These are phyloP conservation scores for Tridacna crocea DNA, from an alignment of 2,888 invertebrate genomes.

Conservation along the genomic window DNA sequence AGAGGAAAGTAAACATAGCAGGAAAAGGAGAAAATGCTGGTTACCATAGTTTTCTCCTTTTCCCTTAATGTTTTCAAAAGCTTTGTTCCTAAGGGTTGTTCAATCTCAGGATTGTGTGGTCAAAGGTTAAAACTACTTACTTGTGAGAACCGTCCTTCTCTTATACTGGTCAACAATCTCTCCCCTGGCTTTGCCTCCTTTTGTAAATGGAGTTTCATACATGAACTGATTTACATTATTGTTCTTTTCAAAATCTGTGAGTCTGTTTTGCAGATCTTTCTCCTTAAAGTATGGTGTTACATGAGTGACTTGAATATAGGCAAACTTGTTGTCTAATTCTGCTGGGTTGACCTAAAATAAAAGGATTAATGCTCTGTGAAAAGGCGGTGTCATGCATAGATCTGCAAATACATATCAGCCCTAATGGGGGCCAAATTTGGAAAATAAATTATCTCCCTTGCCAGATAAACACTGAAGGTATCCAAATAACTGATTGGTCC, in stretches of 20 bases:
- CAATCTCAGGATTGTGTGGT: too few relatives aligned
- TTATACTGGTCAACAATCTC: slow-evolving; percentile 93
- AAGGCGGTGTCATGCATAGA: too few relatives aligned
- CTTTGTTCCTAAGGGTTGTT: too few relatives aligned
- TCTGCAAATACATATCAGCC: too few relatives aligned
- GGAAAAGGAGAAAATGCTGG: too few relatives aligned
- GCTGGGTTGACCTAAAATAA: slow-evolving; percentile 87
- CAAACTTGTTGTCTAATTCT: slow-evolving; percentile 92
- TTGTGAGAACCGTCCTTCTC: slow-evolving; percentile 94
- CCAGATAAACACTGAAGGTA: too few relatives aligned
- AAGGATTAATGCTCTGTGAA: neutral
- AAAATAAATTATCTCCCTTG: too few relatives aligned
- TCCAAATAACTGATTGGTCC: too few relatives aligned
- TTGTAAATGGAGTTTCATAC: slow-evolving; percentile 97
- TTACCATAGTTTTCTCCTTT: too few relatives aligned
- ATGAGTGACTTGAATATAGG: slow-evolving; percentile 97
- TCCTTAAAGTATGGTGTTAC: slow-evolving; percentile 93
- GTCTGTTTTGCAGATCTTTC: slow-evolving; percentile 89
- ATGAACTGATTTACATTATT: slow-evolving; percentile 95
- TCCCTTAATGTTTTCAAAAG: too few relatives aligned
- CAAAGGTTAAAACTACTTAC: slow-evolving; percentile 86
- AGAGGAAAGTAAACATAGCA: too few relatives aligned
- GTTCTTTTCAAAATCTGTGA: slow-evolving; percentile 94
- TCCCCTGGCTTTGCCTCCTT: slow-evolving; percentile 90
- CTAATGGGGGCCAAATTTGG: too few relatives aligned